phyloP scores from a whole-genome alignment of 2,113 vertebrate genomes.

The Sardina pilchardus region DNA sequence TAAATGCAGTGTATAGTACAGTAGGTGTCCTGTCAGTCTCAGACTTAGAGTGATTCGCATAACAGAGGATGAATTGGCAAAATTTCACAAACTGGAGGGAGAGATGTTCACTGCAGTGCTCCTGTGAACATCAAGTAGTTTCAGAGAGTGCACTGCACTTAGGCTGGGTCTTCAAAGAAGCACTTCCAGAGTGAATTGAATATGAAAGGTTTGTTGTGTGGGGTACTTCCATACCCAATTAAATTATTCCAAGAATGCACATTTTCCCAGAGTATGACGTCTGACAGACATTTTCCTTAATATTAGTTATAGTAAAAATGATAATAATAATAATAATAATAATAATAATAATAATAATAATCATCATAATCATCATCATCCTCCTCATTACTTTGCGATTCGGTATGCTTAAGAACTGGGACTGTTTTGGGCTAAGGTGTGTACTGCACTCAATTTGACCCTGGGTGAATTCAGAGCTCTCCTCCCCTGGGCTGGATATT shows the following conservation, averaged over 20 bases:
- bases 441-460: neutral
- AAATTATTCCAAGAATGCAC: neutral
- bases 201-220: neutral
- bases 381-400: neutral
- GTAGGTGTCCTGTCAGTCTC: neutral
- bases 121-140: neutral
- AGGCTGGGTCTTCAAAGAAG: neutral
- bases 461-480: neutral
- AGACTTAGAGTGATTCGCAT: neutral
- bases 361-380: no score
- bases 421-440: neutral
- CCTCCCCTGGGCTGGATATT: neutral
- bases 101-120: neutral
- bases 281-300: neutral
- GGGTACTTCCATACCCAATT: neutral
- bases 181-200: neutral
- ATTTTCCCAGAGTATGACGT: neutral
- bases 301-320: neutral
- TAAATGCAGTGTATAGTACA: neutral
- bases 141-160: no score
- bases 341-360: neutral
- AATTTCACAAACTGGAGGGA: neutral
- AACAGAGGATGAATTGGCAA: neutral
- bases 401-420: no score
- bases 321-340: neutral